Evolutionary conservation across 1,140 invertebrate species (phyloP), one percentile per base, ranked within the genome.

Genomic region (Catajapyx aquilonaris): DNA sequence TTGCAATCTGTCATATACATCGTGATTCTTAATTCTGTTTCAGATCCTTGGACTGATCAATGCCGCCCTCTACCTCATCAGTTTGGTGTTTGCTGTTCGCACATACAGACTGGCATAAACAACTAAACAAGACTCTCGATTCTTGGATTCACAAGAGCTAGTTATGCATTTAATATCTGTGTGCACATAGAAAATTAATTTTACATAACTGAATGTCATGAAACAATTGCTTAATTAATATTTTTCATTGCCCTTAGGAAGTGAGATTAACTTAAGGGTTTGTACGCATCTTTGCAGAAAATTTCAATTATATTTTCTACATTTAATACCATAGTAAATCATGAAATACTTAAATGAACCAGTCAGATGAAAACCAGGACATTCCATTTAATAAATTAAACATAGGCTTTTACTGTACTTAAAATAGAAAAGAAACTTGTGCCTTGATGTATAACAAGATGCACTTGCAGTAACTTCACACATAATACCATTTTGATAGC

Each of bases 21-120:
- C 34, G 13, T 38, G n/a, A 22, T 16, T 7, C 15, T 39, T 37
- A 32, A 30, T 36, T 34, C 15, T 39, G 15, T 69, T 65, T 34
- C 64, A 77, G 68, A 62, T 80, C 19, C 64, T 81, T 49, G 78
- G 76, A 16, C 47, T 83, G 11, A 59, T 81, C 2, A 69, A 80
- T 43, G 51, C 71, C 0, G 65, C 55, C 0, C 53, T 81, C 0
- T 83, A 83, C 53, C 59, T 79, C 3, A 45, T 79, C n/a, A 81
- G 76, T 48, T 70, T 74, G 9, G 63, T 80, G 42, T 60, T 80
- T 40, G 75, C 76, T 35, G 63, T 71, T 47, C 68, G 72, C 38
- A 65, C 65, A 9, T 81, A 79, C 55, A 67, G 68, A 50, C 70
- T 72, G 41, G 52, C 69, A 34, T 76, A 68, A 68, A 31, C 19